phyloP scores from a whole-genome alignment of 1,140 invertebrate species.

The Himalopsyche phryganea region DNA sequence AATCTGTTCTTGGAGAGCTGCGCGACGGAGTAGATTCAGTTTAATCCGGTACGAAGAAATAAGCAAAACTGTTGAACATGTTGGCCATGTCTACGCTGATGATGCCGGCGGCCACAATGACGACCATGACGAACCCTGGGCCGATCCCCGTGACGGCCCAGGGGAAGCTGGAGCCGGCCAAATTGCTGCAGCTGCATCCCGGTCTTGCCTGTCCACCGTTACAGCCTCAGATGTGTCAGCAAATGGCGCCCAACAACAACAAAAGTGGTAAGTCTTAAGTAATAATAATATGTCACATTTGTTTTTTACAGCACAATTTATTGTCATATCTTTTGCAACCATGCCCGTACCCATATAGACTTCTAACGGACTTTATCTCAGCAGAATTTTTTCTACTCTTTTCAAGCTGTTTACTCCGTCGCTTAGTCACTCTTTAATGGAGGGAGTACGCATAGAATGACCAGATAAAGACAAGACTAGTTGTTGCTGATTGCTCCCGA shows the following conservation, averaged over 20 bases:
- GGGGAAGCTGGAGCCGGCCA: slow-evolving; percentile 52
- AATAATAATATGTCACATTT: not conserved
- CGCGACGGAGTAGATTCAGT: too few species aligned
- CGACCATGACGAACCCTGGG: slow-evolving; percentile 58
- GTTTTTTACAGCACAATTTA: not conserved
- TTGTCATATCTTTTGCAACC: too few species aligned
- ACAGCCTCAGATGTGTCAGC: slow-evolving; percentile 42
- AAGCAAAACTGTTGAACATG: slow-evolving; percentile 39
- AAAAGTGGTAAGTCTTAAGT: slow-evolving; percentile 34
- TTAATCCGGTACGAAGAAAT: not conserved
- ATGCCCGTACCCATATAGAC: too few species aligned
- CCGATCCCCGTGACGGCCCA: slow-evolving; percentile 59
- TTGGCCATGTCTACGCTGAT: slow-evolving; percentile 62
- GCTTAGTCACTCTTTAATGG: too few species aligned
- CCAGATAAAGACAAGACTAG: too few species aligned
- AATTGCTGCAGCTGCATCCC: slow-evolving; percentile 47
- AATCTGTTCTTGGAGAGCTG: too few species aligned
- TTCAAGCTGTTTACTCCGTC: too few species aligned
- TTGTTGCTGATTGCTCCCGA: too few species aligned
- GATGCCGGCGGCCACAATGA: slow-evolving; percentile 61
- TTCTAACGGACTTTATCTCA: too few species aligned
- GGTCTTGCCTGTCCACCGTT: slow-evolving; percentile 43
- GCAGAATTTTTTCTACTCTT: too few species aligned
- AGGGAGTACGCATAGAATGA: too few species aligned
- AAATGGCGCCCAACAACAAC: slow-evolving; percentile 40